phyloP scores from a whole-genome alignment of 2,113 vertebrate genomes.

The Poeciliopsis turrubarensis region DNA sequence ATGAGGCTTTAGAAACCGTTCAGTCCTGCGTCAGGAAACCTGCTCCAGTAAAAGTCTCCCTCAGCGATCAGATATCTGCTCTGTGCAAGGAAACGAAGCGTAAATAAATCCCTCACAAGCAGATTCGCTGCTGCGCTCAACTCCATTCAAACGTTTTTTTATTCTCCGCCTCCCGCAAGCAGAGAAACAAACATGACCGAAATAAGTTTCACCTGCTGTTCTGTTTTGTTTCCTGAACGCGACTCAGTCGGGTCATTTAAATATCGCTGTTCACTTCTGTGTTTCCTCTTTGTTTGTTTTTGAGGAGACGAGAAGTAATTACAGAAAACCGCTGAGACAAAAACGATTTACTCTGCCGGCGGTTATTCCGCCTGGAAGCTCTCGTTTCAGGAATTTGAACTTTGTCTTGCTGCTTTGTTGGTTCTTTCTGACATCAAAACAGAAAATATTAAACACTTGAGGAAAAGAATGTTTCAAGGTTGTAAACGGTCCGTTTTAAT shows the following conservation, averaged over 20 bases:
- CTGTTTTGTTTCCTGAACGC: constrained; percentile 16
- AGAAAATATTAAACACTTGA: not conserved
- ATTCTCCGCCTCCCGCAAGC: not conserved
- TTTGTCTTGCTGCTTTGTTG: not conserved
- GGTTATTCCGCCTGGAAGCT: constrained; percentile 5
- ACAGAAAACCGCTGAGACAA: constrained; percentile 43
- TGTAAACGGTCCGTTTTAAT: too few relatives aligned
- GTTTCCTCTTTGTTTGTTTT: constrained; percentile 20
- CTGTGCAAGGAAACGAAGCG: constrained; percentile 9
- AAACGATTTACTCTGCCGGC: constrained; percentile 30
- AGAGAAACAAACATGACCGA: constrained; percentile 9
- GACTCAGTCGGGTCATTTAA: constrained; percentile 21
- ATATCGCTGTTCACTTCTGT: constrained; percentile 10
- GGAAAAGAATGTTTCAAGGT: too few relatives aligned
- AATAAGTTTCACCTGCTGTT: constrained; percentile 42
- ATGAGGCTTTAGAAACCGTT: constrained; percentile 6
- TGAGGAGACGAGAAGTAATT: constrained; percentile 40
- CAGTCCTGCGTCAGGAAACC: constrained; percentile 10
- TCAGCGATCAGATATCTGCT: constrained; percentile 6
- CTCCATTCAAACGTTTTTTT: not conserved
- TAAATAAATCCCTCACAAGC: constrained; percentile 20
- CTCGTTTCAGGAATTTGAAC: constrained; percentile 1
- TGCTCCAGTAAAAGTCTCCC: constrained; percentile 10
- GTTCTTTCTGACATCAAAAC: not conserved
- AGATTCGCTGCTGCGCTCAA: constrained; percentile 20